phyloP scores from a whole-genome alignment of 2,113 vertebrate species.

The Eptesicus fuscus region DNA sequence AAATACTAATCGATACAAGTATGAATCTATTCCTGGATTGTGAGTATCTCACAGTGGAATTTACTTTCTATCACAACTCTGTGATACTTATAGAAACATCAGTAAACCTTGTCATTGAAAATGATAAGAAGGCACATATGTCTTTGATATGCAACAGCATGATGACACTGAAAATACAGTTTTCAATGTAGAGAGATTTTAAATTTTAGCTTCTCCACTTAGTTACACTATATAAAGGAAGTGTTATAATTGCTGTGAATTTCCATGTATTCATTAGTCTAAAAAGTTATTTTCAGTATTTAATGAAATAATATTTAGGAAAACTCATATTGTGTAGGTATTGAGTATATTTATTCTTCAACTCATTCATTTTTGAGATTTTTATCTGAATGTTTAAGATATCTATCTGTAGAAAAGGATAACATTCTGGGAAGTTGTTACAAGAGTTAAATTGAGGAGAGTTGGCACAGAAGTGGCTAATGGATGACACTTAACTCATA shows the following conservation, averaged over 20 bases:
- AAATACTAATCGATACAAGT: background rate
- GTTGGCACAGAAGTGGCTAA: background rate
- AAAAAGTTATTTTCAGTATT: background rate
- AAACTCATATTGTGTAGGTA: background rate
- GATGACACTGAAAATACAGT: background rate
- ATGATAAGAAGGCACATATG: background rate
- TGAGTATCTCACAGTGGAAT: background rate
- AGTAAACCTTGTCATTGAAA: background rate
- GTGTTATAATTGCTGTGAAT: background rate
- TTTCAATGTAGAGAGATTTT: background rate
- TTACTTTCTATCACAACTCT: background rate
- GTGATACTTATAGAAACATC: background rate
- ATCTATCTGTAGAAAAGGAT: background rate
- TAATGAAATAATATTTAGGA: background rate
- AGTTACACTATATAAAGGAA: background rate
- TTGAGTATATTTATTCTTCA: background rate
- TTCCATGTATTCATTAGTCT: background rate
- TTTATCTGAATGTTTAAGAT: background rate
- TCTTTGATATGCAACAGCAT: background rate
- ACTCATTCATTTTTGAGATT: background rate
- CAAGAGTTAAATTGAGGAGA: background rate
- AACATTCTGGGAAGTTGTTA: background rate
- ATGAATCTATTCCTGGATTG: background rate
- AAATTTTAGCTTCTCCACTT: background rate
- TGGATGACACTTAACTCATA: background rate